Evolutionary conservation across 2,888 invertebrate species (phyloP).

Genomic region (Crioceris asparagi): DNA sequence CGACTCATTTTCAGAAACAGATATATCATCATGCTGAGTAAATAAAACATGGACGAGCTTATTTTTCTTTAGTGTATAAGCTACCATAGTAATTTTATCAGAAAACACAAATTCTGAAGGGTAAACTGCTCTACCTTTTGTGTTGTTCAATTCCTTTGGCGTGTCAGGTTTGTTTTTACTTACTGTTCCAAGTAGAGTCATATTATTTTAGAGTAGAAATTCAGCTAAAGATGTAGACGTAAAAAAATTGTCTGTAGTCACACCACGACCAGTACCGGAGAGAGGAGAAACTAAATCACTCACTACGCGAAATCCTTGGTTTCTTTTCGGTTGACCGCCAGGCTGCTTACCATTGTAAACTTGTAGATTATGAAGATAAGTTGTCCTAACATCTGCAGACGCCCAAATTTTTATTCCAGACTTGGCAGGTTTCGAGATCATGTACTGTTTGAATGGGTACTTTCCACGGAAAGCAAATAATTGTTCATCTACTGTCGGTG

Average conservation of each 20-base stretch:
- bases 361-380: constrained; percentile 16
- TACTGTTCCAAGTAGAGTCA: constrained; percentile 11
- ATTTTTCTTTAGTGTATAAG: constrained; percentile 12
- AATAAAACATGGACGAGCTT: constrained; percentile 12
- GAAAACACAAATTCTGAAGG: constrained; percentile 7
- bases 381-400: constrained; percentile 14
- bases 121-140: constrained; percentile 4
- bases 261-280: constrained; percentile 10
- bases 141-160: constrained; percentile 6
- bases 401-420: constrained; percentile 18
- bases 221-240: constrained; percentile 7
- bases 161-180: constrained; percentile 12
- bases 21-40: constrained; percentile 10
- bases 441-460: constrained; percentile 16
- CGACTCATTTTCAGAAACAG: constrained; percentile 3
- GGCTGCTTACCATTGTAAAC: constrained; percentile 14
- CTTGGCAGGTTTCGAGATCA: constrained; percentile 15
- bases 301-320: constrained; percentile 14
- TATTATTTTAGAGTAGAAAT: constrained; percentile 8
- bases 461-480: constrained; percentile 15
- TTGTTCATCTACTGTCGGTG: constrained; percentile 15
- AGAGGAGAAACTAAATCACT: constrained; percentile 9
- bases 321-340: constrained; percentile 10
- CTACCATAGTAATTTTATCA: constrained; percentile 9
- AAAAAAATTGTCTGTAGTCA: constrained; percentile 15